phyloP scores from a whole-genome alignment of 2,888 invertebrate genomes.

The Tipula vernalis region DNA sequence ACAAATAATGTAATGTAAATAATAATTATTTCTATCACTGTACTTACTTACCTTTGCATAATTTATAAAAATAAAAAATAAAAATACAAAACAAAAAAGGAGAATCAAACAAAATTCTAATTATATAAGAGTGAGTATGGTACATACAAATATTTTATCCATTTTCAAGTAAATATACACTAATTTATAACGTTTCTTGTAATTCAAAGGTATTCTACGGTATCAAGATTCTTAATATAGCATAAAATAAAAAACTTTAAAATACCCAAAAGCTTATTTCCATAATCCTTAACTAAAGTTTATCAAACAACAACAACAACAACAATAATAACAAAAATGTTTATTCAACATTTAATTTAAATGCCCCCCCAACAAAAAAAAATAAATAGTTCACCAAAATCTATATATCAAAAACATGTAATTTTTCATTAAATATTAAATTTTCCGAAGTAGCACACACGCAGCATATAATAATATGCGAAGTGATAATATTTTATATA shows the following conservation, averaged over 20 bases:
- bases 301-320: background rate
- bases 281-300: background rate
- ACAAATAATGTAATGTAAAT: background rate
- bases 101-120: background rate
- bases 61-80: background rate
- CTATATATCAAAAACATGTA: background rate
- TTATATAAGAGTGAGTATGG: background rate
- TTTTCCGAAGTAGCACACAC: background rate
- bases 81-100: background rate
- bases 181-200: background rate
- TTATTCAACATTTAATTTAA: background rate
- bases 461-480: background rate
- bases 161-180: background rate
- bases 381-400: background rate
- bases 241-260: background rate
- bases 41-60: background rate
- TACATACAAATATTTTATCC: no score
- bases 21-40: background rate
- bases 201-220: background rate
- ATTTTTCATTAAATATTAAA: background rate
- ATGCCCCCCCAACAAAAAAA: background rate
- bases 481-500: background rate
- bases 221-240: background rate
- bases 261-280: background rate
- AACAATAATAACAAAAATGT: background rate